Conservation (phyloP, 2,113 vertebrate genomes). For the Limanda limanda region DNA sequence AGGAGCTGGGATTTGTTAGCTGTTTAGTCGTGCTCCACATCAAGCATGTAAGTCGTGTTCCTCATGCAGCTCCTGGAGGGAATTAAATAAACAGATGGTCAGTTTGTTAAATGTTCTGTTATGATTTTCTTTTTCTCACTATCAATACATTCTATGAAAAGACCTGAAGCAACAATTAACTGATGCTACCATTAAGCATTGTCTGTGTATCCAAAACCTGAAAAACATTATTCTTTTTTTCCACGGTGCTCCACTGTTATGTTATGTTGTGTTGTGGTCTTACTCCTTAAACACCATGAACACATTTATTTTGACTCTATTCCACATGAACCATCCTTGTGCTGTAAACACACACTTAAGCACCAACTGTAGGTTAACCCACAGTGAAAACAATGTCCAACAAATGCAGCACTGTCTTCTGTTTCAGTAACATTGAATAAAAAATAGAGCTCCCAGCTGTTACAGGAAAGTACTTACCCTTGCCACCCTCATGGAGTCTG, state of each 20-base stretch:
- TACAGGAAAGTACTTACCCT: too few relatives aligned
- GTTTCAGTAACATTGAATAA: too few relatives aligned
- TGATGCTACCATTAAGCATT: too few relatives aligned
- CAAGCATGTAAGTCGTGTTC: slow-evolving; percentile 18
- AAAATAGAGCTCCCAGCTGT: too few relatives aligned
- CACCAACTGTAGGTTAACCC: too few relatives aligned
- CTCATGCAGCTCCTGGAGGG: background rate
- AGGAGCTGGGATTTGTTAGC: slow-evolving; percentile 53
- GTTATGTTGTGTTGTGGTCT: background rate
- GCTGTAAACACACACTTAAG: too few relatives aligned
- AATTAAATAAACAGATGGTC: slow-evolving; percentile 24
- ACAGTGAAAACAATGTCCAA: too few relatives aligned
- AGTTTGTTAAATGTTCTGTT: slow-evolving; percentile 21
- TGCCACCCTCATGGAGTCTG: too few relatives aligned
- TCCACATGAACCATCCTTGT: too few relatives aligned
- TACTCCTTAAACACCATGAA: too few relatives aligned
- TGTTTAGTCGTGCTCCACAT: slow-evolving; percentile 29
- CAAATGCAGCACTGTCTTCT: too few relatives aligned
- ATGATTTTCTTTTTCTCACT: background rate
- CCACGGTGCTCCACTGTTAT: background rate
- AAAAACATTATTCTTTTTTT: background rate
- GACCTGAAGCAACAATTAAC: background rate
- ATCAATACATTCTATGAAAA: background rate
- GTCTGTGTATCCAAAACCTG: background rate
- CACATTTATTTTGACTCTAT: too few relatives aligned